Base-by-base conservation (phyloP, 2,113 vertebrate genomes). In the Ptyas mucosa region DNA sequence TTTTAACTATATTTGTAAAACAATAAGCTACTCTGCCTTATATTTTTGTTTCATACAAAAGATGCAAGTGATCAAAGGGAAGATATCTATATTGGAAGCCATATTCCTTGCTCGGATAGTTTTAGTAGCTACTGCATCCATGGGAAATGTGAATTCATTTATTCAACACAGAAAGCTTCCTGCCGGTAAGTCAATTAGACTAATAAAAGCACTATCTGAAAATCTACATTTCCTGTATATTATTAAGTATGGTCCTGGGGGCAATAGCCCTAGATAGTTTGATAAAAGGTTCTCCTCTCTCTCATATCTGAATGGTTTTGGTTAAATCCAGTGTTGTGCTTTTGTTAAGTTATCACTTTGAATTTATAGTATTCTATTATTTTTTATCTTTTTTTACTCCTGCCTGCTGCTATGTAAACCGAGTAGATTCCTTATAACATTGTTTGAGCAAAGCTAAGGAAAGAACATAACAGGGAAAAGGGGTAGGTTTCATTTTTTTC, bases 71-170 rank as follows among this genome's bases (percentile, higher is more conserved):
- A 99, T 97, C 98, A 99, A 96, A 98, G 98, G 58, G 99, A 99
- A 96, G 98, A 98, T 39, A 98, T 98, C 97, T 99, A 98, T 93
- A 97, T 98, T 93, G 98, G 98, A 90, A 98, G 98, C 96, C 98
- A 99, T 23, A 97, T 98, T 96, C 98, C 98, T 95, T 99, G 99
- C 92, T 97, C 98, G 81, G 98, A 99, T 95, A 98, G 97, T 96
- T 98, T 98, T 96, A 98, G 98, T 91, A 98, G 98, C 91, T 99
- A 99, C 96, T 99, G 99, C 92, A 98, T 99, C 92, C 99, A 99
- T 87, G 99, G 99, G 57, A 99, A 98, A 92, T 99, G 99, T 95
- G 99, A 99, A 98, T 98, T 99, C 96, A 98, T 98, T 95, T 98
- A 98, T 97, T 98, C 98, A 88, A 98, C 98, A 95, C 98, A 98